Evolutionary conservation across 2,113 vertebrate genomes (phyloP), one percentile per base, ranked within the genome.

Genomic region (Echinops telfairi): DNA sequence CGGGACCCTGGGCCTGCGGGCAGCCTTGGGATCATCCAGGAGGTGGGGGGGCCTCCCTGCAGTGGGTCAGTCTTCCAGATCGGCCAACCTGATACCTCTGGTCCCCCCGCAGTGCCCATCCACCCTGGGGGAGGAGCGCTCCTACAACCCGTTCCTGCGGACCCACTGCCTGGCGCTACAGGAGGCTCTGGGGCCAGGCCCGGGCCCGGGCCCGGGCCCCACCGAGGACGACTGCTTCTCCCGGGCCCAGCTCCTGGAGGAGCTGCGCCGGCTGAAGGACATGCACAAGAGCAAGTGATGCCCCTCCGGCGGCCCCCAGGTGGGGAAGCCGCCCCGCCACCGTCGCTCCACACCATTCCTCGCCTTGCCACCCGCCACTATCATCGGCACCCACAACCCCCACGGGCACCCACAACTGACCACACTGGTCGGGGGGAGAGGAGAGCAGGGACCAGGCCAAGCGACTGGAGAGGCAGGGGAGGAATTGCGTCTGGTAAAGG

Each of bases 91-190:
- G 1, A 4, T 62, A n/a, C 71, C 33, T 95, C 15, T 84, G 47
- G 47, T 60, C 4, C 2, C 1, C 87, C 97, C 84, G 0, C 98
- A 99, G 99, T 98, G 99, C 96, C 99, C 99, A 0, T 99, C 99
- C 47, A 99, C 99, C 0, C 97, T 99, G 20, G 98, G 98, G 0
- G 99, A 99, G 64, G 99, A 99, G 95, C 99, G 98, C 92, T 97
- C 98, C 82, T 99, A 99, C 97, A 99, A 99, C 95, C 99, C 99
- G 0, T 99, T 99, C 98, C 97, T 99, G 96, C 97, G 99, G 91
- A 99, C 98, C 36, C 99, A 99, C 96, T 98, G 91, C 60, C 94
- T 96, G 0, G 99, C 98, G 31, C 98, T 99, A 93, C 99, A 99
- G 53, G 97, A 97, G 88, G 98, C 98, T 0, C 96, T 99, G 96